Conservation (phyloP, 1,140 invertebrate genomes). For the Arion vulgaris region DNA sequence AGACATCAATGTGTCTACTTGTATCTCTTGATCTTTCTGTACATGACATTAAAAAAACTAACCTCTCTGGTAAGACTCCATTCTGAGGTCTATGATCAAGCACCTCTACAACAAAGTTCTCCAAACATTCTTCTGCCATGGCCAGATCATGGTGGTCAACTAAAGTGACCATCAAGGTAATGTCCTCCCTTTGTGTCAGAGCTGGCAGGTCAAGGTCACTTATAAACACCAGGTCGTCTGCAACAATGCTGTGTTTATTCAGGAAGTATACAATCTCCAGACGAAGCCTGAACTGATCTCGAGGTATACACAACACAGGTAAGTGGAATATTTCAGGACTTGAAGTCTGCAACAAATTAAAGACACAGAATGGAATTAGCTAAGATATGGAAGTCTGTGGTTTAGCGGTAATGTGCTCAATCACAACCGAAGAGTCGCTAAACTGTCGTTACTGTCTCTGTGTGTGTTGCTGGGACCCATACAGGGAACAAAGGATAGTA, state of each 20-base stretch:
- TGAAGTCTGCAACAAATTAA: background rate
- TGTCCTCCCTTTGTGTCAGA: background rate
- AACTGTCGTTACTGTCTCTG: too few relatives aligned
- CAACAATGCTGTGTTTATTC: background rate
- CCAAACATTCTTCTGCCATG: background rate
- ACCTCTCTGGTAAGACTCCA: constrained; percentile 22
- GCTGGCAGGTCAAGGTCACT: constrained; percentile 20
- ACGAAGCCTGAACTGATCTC: background rate
- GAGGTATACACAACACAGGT: background rate
- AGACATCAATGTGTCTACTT: too few relatives aligned
- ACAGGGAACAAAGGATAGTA: too few relatives aligned
- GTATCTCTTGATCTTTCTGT: background rate
- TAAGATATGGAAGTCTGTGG: too few relatives aligned
- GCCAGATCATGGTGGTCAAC: constrained; percentile 28
- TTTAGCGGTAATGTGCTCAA: too few relatives aligned
- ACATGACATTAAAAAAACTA: background rate
- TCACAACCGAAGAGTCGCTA: too few relatives aligned
- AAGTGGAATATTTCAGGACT: background rate
- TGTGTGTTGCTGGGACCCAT: too few relatives aligned
- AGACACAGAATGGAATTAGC: too few relatives aligned
- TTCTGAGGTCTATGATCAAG: constrained; percentile 19
- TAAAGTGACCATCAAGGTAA: constrained; percentile 10
- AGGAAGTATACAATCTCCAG: constrained; percentile 26
- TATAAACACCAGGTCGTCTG: constrained; percentile 10
- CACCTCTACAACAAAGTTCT: constrained; percentile 17